These are phyloP conservation scores for Bombus consobrinus DNA, from an alignment of 1,140 invertebrate species.

Conservation along the genomic window DNA sequence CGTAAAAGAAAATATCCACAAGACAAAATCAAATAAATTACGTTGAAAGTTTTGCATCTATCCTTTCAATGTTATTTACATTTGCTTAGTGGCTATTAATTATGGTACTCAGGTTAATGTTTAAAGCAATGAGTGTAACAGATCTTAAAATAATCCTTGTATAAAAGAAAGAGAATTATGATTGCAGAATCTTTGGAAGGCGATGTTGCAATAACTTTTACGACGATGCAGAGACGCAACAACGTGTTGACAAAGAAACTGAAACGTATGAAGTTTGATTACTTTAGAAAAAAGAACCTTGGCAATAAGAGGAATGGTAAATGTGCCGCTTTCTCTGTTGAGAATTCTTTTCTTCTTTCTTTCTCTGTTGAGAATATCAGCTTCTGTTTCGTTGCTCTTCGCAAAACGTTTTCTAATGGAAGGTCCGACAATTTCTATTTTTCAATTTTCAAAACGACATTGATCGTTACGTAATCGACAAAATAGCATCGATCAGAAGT, in stretches of 20 bases:
- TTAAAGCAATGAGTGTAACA: background rate
- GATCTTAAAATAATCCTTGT: background rate
- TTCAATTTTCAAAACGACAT: background rate
- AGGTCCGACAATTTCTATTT: background rate
- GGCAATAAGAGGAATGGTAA: too few relatives aligned
- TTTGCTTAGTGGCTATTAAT: background rate
- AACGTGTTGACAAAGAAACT: constrained; percentile 23
- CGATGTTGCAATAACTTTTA: background rate
- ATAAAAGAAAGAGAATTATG: background rate
- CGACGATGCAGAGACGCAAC: background rate
- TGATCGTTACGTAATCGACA: background rate
- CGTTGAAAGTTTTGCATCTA: too few relatives aligned
- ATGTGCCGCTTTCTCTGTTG: background rate
- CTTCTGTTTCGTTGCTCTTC: background rate
- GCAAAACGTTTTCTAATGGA: background rate
- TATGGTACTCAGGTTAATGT: background rate
- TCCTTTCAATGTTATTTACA: too few relatives aligned
- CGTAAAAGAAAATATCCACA: too few relatives aligned
- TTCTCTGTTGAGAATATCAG: background rate
- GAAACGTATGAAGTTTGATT: background rate
- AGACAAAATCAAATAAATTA: too few relatives aligned
- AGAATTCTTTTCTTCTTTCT: background rate
- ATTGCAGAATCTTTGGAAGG: background rate
- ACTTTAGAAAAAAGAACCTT: constrained; percentile 4
- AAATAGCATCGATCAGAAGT: background rate